Percentiles rank a stretch among this genome's conserved stretches.
phyloP scores from a whole-genome alignment of 2,888 invertebrate species.

The Octonoba sinensis region DNA sequence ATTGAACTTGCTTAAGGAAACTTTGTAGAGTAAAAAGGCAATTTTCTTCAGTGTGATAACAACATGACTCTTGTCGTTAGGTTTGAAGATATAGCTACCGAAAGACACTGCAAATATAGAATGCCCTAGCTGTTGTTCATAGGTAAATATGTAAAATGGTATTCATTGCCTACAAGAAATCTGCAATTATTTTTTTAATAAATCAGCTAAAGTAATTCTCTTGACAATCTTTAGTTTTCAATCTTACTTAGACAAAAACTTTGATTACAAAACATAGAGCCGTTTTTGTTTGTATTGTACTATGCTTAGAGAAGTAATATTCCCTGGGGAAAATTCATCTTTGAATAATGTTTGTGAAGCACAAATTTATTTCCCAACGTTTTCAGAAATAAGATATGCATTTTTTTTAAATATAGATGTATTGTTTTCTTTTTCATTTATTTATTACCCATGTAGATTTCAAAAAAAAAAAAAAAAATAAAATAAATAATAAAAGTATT shows the following conservation, averaged over 20 bases:
- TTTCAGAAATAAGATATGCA: too few species aligned
- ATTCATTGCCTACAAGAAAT: conserved; percentile 17
- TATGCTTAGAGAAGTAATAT: too few species aligned
- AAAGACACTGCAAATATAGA: conserved; percentile 42
- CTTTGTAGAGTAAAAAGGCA: conserved; percentile 36
- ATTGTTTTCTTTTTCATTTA: too few species aligned
- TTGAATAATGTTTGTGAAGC: conserved; percentile 6
- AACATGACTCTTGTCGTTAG: conserved; percentile 42
- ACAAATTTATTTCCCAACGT: background rate
- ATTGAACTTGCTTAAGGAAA: conserved; percentile 33
- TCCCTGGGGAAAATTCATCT: background rate
- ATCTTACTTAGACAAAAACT: background rate
- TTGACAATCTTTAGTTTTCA: conserved; percentile 50
- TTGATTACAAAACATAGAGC: background rate
- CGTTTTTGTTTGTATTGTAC: too few species aligned
- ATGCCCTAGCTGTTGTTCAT: conserved; percentile 33
- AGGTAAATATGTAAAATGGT: conserved; percentile 30
- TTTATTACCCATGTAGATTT: too few species aligned
- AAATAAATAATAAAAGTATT: background rate
- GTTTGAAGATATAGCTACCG: conserved; percentile 28
- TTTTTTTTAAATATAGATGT: too few species aligned
- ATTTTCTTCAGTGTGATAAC: conserved; percentile 52
- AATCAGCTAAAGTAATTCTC: conserved; percentile 4
- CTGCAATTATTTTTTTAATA: conserved; percentile 25
- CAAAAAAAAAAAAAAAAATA: background rate